Conservation (phyloP, 2,797 vertebrate species). For the Myoxocephalus aenaeus region DNA sequence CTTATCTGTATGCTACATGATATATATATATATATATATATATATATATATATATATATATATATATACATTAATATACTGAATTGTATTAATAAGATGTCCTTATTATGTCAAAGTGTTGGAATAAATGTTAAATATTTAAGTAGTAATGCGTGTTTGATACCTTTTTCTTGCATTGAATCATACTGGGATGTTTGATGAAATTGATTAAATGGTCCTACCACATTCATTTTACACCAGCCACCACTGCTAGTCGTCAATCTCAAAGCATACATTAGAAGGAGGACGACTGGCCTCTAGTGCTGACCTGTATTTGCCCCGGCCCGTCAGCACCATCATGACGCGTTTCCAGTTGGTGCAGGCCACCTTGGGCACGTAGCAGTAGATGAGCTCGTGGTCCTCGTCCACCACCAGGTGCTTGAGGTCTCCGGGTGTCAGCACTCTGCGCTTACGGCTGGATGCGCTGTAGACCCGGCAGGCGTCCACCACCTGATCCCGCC, state of each 20-base stretch:
- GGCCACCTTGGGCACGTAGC: conserved; percentile 98
- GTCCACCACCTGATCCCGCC: conserved; percentile 93
- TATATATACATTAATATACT: no score
- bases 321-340: conserved; percentile 97
- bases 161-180: no score
- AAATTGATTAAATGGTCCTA: no score
- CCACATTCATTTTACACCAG: no score
- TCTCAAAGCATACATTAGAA: not conserved
- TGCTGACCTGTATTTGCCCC: conserved; percentile 90
- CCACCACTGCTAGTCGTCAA: not conserved
- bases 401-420: conserved; percentile 98
- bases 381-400: conserved; percentile 97
- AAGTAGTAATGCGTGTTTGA: no score
- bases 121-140: no score
- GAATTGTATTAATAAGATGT: no score
- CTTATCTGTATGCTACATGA: no score
- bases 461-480: conserved; percentile 89
- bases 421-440: conserved; percentile 94
- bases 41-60: no score
- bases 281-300: not conserved
- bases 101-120: no score
- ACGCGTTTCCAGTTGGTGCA: conserved; percentile 99
- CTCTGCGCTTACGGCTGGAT: conserved; percentile 90
- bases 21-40: no score
- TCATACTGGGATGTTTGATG: no score